Conservation (phyloP, 1,140 invertebrate genomes). For the Drosophila arizonae region DNA sequence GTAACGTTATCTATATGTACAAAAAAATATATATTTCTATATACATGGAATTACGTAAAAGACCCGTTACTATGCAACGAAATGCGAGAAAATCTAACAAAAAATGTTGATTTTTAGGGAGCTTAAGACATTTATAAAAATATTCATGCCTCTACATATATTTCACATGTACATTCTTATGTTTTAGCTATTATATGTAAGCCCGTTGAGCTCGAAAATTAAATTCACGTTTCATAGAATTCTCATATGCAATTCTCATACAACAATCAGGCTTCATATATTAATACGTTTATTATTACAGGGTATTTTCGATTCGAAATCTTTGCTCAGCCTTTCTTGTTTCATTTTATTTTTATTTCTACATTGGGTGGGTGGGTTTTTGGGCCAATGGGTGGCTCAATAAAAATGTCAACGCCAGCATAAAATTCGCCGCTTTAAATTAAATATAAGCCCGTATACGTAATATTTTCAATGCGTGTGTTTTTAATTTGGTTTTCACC, state of each 20-base stretch:
- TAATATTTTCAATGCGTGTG: conserved; percentile 16
- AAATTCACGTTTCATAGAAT: too few species aligned
- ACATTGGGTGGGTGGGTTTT: neutral
- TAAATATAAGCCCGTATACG: conserved; percentile 51
- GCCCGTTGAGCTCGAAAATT: too few species aligned
- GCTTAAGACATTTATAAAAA: too few species aligned
- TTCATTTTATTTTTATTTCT: conserved; percentile 9
- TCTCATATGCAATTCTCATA: too few species aligned
- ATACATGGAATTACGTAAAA: neutral
- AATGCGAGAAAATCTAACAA: conserved; percentile 29
- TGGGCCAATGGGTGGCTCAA: conserved; percentile 62
- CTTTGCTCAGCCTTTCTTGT: neutral
- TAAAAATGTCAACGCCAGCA: conserved; percentile 73
- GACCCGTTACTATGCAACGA: conserved; percentile 40
- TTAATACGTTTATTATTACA: neutral
- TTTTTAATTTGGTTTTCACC: conserved; percentile 39
- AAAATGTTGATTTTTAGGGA: neutral
- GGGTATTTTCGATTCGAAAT: neutral
- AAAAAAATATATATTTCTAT: conserved; percentile 6
- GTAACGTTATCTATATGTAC: conserved; percentile 14
- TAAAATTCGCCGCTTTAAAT: conserved; percentile 62
- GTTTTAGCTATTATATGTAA: too few species aligned
- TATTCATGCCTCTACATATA: too few species aligned
- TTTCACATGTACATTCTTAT: too few species aligned
- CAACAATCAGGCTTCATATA: too few species aligned